phyloP scores from a whole-genome alignment of 2,888 invertebrate species.

The Aporophyla nigra region DNA sequence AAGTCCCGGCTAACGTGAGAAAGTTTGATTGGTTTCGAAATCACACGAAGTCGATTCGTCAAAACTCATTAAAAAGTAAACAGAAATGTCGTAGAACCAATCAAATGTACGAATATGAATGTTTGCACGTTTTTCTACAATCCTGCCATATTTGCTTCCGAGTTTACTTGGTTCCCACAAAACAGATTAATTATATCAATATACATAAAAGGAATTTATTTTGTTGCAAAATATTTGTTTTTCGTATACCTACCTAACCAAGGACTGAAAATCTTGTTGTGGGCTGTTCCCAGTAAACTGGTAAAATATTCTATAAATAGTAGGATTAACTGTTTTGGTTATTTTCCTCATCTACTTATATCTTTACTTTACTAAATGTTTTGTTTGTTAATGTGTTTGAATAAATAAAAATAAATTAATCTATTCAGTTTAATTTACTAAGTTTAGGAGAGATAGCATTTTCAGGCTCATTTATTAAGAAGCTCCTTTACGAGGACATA shows the following conservation, averaged over 20 bases:
- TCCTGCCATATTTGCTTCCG: constrained; percentile 59
- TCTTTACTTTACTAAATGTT: not conserved
- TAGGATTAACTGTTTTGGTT: not conserved
- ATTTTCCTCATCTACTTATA: not conserved
- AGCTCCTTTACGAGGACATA: constrained; percentile 1
- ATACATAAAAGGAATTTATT: constrained; percentile 37
- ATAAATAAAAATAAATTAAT: too few species aligned
- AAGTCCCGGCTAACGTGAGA: constrained; percentile 76
- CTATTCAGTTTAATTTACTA: not conserved
- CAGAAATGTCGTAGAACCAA: constrained; percentile 85
- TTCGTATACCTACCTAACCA: not conserved
- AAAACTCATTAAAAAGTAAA: constrained; percentile 90
- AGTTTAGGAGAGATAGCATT: not conserved
- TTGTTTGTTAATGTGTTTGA: not conserved
- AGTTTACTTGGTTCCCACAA: constrained; percentile 44
- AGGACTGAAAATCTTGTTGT: not conserved
- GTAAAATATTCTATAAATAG: not conserved
- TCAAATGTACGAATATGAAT: constrained; percentile 74
- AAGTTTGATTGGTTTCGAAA: constrained; percentile 90
- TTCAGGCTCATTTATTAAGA: constrained; percentile 3
- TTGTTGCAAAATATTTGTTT: constrained; percentile 35
- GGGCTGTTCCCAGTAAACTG: not conserved
- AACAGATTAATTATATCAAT: constrained; percentile 49
- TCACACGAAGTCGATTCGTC: constrained; percentile 82
- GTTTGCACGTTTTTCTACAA: constrained; percentile 63